Conservation (phyloP, 2,888 invertebrate species). For the Tromatobia lineatoria region DNA sequence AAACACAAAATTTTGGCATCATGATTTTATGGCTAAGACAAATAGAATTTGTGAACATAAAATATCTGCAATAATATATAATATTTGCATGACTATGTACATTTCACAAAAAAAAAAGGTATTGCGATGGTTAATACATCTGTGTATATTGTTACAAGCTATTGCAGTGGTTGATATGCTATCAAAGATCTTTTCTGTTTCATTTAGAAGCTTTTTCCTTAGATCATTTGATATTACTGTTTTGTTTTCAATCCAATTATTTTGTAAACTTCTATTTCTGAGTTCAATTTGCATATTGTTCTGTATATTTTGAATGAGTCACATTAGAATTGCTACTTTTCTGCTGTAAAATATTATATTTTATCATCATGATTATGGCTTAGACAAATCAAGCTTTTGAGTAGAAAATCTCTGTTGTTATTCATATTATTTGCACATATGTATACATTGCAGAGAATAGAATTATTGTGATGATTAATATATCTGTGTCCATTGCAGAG, state of each 20-base stretch:
- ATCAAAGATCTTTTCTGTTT: too few species aligned
- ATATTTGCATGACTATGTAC: not conserved
- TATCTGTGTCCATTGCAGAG: too few species aligned
- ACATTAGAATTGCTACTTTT: not conserved
- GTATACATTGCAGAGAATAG: not conserved
- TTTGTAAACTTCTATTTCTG: not conserved
- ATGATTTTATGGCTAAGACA: not conserved
- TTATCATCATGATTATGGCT: not conserved
- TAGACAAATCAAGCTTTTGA: not conserved
- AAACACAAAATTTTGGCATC: not conserved
- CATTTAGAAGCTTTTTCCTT: too few species aligned
- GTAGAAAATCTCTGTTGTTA: too few species aligned
- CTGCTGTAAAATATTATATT: not conserved
- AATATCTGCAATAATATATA: not conserved
- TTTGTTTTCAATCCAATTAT: not conserved
- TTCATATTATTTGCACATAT: not conserved
- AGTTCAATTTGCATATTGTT: conserved; percentile 44
- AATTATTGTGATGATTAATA: not conserved
- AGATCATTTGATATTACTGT: not conserved
- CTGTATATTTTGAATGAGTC: not conserved
- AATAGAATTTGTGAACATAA: not conserved
- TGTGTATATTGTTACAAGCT: too few species aligned
- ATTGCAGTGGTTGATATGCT: too few species aligned
- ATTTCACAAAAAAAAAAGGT: not conserved
- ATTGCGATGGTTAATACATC: too few species aligned